Evolutionary conservation across 30 jellyfish, hydroid and myxozoan genomes (phyloP), one percentile per base, ranked within the genome.

Genomic region (Aurelia aurita): DNA sequence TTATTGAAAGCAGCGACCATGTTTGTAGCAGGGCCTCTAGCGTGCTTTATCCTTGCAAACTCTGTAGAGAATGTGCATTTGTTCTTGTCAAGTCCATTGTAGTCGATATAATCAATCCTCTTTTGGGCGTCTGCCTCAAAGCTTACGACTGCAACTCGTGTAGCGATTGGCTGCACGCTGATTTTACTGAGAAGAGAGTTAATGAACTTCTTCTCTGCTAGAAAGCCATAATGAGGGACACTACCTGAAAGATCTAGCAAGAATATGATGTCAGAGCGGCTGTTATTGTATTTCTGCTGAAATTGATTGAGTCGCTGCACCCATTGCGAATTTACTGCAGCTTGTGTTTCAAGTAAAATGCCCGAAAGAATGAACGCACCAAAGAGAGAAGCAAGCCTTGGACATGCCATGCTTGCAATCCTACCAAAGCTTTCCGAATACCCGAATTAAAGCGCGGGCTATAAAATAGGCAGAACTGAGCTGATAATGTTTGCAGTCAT

Each of bases 111-210:
- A 62, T 92, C 98, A 43, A 92, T 68, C 44, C 89, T 82, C 55
- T 75, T 64, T 32, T 74, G 59, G 32, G 91, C 93, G 11, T 72
- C 22, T 43, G 68, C 46, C 23, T 95, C 91, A 59, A 92, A 92
- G 13, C 96, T 62, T 2, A 92, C 79, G 13, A 92, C 96, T 15
- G 97, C 93, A 15, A 92, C 90, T 35, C 98, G 75, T 2, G 98
- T 59, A 3, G 98, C 98, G 57, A 83, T 75, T 27, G 98, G 98
- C 80, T 92, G 98, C 22, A 92, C 97, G 65, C 98, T 92, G 53
- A 92, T 92, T 57, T 92, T 58, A 49, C 98, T 92, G 20, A 92
- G 96, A 34, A 92, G 67, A 5, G 98, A 87, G 61, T 69, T 74
- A 63, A 92, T 85, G 58, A 92, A 92, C 87, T 92, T 95, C 69